These are phyloP conservation scores for Dendroctonus valens DNA, from an alignment of 1,140 invertebrate genomes.

Conservation along the genomic window DNA sequence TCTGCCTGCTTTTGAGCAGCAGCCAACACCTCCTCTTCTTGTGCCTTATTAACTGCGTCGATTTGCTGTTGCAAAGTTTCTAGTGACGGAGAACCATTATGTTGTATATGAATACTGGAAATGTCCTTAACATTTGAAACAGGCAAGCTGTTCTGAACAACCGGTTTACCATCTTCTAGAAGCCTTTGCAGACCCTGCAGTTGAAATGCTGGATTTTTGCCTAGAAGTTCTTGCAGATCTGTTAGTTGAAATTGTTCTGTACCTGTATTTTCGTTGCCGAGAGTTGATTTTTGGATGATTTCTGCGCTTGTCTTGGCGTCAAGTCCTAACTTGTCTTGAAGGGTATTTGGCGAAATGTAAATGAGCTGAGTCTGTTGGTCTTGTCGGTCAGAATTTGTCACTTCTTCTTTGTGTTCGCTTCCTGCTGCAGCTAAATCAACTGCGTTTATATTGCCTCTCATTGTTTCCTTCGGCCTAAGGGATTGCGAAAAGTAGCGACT, in stretches of 20 bases:
- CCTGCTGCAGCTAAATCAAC: neutral
- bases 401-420: constrained; percentile 4
- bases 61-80: constrained; percentile 35
- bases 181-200: constrained; percentile 41
- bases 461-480: too few species aligned
- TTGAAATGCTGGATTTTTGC: constrained; percentile 38
- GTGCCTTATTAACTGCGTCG: constrained; percentile 37
- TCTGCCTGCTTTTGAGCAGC: constrained; percentile 40
- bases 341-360: too few species aligned
- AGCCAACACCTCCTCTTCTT: constrained; percentile 34
- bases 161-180: constrained; percentile 24
- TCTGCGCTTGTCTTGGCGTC: too few species aligned
- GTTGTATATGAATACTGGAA: constrained; percentile 24
- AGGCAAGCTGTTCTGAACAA: constrained; percentile 24
- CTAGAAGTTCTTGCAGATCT: constrained; percentile 37
- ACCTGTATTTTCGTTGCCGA: neutral
- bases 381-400: too few species aligned
- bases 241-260: constrained; percentile 26
- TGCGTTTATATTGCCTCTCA: too few species aligned
- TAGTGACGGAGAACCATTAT: constrained; percentile 27
- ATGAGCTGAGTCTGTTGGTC: too few species aligned
- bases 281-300: too few species aligned
- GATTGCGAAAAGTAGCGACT: too few species aligned
- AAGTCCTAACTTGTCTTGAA: too few species aligned
- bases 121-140: constrained; percentile 22